These are phyloP conservation scores for Rambutsinella grinnellia DNA, from an alignment of 2,888 invertebrate genomes.

Conservation along the genomic window DNA sequence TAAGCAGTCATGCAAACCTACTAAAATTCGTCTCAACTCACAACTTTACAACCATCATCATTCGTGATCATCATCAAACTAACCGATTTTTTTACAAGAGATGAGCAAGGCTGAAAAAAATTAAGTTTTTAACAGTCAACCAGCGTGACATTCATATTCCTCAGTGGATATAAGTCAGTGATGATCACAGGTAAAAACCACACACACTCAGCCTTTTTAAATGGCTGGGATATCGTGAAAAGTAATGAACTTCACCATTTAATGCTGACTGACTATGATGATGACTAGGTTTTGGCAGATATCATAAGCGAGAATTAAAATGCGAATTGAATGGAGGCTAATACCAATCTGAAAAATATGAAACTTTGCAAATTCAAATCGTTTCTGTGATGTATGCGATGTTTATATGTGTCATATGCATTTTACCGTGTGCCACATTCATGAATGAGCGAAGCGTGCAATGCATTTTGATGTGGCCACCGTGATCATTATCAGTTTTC, in stretches of 20 bases:
- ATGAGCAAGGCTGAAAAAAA: neutral
- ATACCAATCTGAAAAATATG: neutral
- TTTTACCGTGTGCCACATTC: constrained; percentile 11
- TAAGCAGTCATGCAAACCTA: constrained; percentile 17
- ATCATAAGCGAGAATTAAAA: neutral
- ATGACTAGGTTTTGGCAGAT: too few relatives aligned
- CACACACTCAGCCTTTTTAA: neutral
- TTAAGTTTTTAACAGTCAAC: constrained; percentile 16
- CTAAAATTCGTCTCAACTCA: too few relatives aligned
- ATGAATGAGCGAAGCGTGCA: neutral
- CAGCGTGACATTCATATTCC: constrained; percentile 24
- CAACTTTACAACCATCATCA: neutral
- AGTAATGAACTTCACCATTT: neutral
- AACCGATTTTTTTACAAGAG: constrained; percentile 7
- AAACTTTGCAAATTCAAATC: neutral
- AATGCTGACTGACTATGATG: too few relatives aligned
- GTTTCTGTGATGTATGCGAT: neutral
- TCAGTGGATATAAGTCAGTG: neutral
- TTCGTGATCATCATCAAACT: neutral
- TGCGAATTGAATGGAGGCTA: neutral
- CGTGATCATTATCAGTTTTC: too few relatives aligned
- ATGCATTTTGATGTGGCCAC: neutral
- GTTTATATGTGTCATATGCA: neutral
- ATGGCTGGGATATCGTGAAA: too few relatives aligned
- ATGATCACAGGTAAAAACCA: neutral